A percentile compares a stretch with the other conserved stretches of the same genome.
Conservation (phyloP, 1,140 invertebrate genomes). For the Trichonephila clavipes region DNA sequence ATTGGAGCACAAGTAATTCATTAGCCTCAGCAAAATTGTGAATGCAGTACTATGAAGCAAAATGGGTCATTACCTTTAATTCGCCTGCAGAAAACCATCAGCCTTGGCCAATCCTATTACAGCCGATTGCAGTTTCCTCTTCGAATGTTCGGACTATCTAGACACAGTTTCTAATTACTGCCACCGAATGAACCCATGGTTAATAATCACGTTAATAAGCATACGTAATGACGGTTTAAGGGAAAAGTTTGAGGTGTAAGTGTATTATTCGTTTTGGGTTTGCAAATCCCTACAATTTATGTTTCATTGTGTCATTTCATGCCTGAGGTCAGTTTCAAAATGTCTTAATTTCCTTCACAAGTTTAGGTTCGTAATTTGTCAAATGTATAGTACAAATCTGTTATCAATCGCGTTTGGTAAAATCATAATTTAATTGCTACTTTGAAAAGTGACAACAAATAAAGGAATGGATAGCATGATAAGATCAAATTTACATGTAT, state of each 20-base stretch:
- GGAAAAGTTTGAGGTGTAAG: conserved; percentile 1
- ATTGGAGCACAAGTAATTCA: conserved; percentile 53
- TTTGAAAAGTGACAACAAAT: too few species aligned
- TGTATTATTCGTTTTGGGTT: not conserved
- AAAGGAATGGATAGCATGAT: too few species aligned
- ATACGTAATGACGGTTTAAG: conserved; percentile 41
- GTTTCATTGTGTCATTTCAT: not conserved
- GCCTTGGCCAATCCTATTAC: conserved; percentile 43
- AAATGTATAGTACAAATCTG: too few species aligned
- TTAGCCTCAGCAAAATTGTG: conserved; percentile 42
- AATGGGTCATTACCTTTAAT: conserved; percentile 70
- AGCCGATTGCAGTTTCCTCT: not conserved
- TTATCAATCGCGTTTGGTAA: too few species aligned
- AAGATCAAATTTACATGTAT: too few species aligned
- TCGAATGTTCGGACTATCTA: conserved; percentile 3
- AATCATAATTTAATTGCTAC: too few species aligned
- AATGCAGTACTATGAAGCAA: conserved; percentile 47
- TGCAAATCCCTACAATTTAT: not conserved
- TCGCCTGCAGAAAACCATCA: not conserved
- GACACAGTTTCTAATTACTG: conserved; percentile 60
- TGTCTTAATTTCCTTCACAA: too few species aligned
- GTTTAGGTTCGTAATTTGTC: too few species aligned
- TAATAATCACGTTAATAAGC: conserved; percentile 62
- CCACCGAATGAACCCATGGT: conserved; percentile 48
- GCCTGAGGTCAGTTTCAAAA: not conserved